These are phyloP conservation scores for Amphipoea oculea DNA, from an alignment of 2,888 invertebrate genomes.

Conservation along the genomic window DNA sequence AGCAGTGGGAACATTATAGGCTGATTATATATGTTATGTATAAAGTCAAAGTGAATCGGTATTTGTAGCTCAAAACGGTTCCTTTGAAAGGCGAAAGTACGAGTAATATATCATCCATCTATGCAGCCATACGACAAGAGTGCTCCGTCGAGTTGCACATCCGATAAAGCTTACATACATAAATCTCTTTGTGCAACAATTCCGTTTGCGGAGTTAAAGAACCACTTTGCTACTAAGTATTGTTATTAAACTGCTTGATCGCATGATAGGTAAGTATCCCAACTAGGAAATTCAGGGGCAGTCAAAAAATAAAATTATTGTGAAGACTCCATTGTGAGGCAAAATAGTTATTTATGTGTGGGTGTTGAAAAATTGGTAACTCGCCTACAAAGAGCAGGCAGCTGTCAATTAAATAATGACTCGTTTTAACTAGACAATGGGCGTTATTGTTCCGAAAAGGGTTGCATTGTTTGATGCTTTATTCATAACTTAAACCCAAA, in stretches of 20 bases:
- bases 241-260: background rate
- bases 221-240: conserved; percentile 5
- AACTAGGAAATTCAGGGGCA: too few species aligned
- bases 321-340: background rate
- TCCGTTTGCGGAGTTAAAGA: conserved; percentile 32
- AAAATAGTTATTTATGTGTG: background rate
- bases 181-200: conserved; percentile 40
- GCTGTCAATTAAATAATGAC: conserved; percentile 16
- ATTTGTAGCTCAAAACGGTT: conserved; percentile 29
- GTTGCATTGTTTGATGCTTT: background rate
- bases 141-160: conserved; percentile 27
- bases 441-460: conserved; percentile 1
- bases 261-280: too few species aligned
- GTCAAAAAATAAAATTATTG: background rate
- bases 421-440: background rate
- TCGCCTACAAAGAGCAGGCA: background rate
- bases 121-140: conserved; percentile 7
- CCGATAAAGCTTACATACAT: conserved; percentile 17
- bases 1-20: too few species aligned
- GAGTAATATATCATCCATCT: conserved; percentile 34
- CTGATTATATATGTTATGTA: too few species aligned
- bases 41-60: conserved; percentile 11
- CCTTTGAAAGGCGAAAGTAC: conserved; percentile 22
- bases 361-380: conserved; percentile 4
- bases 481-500: background rate